Percentiles rank a stretch among this genome's conserved stretches.
Evolutionary conservation across 2,113 vertebrate species (phyloP).

Genomic region (Platanista minor): DNA sequence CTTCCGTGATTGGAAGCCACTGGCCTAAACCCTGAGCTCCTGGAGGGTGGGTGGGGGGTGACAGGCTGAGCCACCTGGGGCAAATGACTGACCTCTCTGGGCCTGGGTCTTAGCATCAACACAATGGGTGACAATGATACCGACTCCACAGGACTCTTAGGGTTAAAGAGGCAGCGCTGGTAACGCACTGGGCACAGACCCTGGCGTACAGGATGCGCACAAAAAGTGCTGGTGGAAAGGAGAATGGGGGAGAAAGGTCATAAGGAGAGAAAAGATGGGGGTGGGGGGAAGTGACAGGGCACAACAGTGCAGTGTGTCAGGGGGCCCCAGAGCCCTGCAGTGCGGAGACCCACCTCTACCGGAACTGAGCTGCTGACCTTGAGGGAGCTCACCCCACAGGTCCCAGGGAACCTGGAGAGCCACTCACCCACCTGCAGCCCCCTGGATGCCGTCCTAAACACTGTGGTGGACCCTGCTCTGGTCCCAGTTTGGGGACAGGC

Average conservation of each 20-base stretch:
- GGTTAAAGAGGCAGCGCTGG: accelerated
- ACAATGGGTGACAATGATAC: accelerated
- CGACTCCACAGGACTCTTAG: accelerated
- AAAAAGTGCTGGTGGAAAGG: accelerated
- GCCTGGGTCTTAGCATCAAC: not conserved
- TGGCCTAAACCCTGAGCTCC: not conserved
- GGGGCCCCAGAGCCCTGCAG: not conserved
- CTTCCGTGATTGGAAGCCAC: too few species aligned
- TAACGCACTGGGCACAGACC: accelerated
- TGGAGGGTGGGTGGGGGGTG: accelerated
- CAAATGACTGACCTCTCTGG: not conserved
- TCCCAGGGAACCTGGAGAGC: accelerated
- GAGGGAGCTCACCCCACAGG: accelerated
- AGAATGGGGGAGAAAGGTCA: not conserved
- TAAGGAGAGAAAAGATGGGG: too few species aligned
- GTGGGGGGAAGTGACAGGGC: accelerated
- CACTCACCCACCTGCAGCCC: accelerated
- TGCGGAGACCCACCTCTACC: accelerated
- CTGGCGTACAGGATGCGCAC: accelerated
- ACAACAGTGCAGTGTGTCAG: too few species aligned
- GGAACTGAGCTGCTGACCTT: not conserved
- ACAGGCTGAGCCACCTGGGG: not conserved
- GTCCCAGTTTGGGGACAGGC: not conserved
- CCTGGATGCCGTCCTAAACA: accelerated
- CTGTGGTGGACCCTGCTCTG: accelerated